These are phyloP conservation scores for Venustaconcha ellipsiformis DNA, from an alignment of 1,140 invertebrate species.

Conservation along the genomic window DNA sequence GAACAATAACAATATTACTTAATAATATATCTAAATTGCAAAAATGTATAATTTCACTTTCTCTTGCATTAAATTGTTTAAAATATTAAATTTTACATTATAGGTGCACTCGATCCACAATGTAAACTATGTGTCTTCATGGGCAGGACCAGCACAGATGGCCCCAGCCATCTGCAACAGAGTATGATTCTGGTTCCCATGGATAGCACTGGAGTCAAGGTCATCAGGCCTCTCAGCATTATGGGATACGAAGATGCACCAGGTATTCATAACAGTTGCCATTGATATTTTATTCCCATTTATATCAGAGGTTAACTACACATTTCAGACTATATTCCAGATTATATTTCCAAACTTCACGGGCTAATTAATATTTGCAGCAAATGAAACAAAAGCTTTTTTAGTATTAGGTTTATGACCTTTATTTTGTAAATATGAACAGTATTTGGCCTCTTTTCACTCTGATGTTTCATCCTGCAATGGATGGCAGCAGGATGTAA, in stretches of 20 bases:
- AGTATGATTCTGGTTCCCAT: constrained; percentile 71
- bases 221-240: constrained; percentile 66
- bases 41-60: too few relatives aligned
- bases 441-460: too few relatives aligned
- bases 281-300: neutral
- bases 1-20: too few relatives aligned
- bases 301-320: neutral
- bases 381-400: too few relatives aligned
- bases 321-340: neutral
- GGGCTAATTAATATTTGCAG: too few relatives aligned
- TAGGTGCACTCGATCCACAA: constrained; percentile 66
- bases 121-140: constrained; percentile 70
- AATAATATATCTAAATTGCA: too few relatives aligned
- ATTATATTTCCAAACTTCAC: too few relatives aligned
- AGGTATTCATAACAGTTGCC: constrained; percentile 46
- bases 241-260: constrained; percentile 69
- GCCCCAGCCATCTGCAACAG: constrained; percentile 64
- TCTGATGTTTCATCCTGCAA: too few relatives aligned
- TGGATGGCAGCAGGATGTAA: too few relatives aligned
- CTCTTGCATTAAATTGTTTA: too few relatives aligned
- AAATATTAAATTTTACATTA: neutral
- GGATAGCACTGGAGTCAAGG: constrained; percentile 67
- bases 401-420: too few relatives aligned
- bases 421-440: too few relatives aligned
- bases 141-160: constrained; percentile 65